These are phyloP conservation scores for Pygoscelis antarcticus DNA, from an alignment of 2,113 vertebrate genomes.

Conservation along the genomic window DNA sequence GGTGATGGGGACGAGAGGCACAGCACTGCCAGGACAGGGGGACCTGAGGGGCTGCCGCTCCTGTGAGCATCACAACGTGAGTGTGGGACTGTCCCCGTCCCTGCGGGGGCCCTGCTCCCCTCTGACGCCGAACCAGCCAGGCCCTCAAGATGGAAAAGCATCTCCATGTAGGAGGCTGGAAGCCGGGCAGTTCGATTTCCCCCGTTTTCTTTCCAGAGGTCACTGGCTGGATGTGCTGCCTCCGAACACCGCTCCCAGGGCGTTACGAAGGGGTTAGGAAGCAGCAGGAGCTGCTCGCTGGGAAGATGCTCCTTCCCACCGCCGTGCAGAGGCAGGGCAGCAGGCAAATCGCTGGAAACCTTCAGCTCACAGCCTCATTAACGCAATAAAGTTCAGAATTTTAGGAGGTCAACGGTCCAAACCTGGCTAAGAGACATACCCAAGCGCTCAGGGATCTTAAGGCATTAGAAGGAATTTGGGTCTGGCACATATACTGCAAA, in stretches of 20 bases:
- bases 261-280: neutral
- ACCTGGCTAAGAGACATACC: neutral
- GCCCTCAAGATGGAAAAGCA: neutral
- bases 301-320: neutral
- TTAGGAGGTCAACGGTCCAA: neutral
- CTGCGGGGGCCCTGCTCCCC: neutral
- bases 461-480: neutral
- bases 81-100: neutral
- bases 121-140: neutral
- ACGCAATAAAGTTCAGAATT: neutral
- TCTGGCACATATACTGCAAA: neutral
- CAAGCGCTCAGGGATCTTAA: fast-evolving
- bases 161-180: neutral
- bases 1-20: neutral
- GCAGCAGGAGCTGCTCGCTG: neutral
- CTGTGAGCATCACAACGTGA: neutral
- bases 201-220: neutral
- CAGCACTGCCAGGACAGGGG: neutral
- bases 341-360: neutral
- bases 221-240: neutral
- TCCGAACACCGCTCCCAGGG: fast-evolving
- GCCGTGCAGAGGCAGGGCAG: neutral
- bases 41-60: neutral
- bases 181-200: neutral
- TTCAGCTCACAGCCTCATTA: neutral